These are phyloP conservation scores for Liolophura sinensis DNA, from an alignment of 1,140 invertebrate genomes.

Conservation along the genomic window DNA sequence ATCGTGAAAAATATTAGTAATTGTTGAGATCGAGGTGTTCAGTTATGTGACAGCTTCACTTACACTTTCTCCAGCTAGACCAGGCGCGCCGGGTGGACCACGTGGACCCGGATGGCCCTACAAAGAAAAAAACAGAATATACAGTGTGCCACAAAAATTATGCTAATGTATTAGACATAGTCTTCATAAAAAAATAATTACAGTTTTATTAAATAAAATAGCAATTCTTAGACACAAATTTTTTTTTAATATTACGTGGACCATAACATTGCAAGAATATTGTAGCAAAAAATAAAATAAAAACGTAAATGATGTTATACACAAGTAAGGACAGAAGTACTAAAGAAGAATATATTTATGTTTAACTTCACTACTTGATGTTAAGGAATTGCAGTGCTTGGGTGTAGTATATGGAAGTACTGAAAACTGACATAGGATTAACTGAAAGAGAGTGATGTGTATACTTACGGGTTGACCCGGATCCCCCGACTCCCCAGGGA, in stretches of 20 bases:
- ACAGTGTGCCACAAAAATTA: conserved; percentile 15
- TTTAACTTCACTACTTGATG: too few species aligned
- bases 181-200: background rate
- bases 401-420: too few species aligned
- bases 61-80: conserved; percentile 33
- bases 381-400: too few species aligned
- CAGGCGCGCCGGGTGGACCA: conserved; percentile 39
- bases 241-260: background rate
- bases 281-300: too few species aligned
- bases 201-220: background rate
- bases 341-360: too few species aligned
- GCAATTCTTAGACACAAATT: background rate
- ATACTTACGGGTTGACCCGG: conserved; percentile 43
- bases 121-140: conserved; percentile 10
- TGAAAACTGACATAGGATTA: background rate
- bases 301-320: too few species aligned
- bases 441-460: background rate
- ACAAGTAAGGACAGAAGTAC: too few species aligned
- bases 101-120: conserved; percentile 36
- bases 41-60: conserved; percentile 21
- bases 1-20: background rate
- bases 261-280: background rate
- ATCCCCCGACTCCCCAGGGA: conserved; percentile 39
- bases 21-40: background rate
- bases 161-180: background rate